Percentiles rank a stretch among this genome's conserved stretches.
Evolutionary conservation across 2,797 vertebrate genomes (phyloP).

Genomic region (Catamblyrhynchus diadema): DNA sequence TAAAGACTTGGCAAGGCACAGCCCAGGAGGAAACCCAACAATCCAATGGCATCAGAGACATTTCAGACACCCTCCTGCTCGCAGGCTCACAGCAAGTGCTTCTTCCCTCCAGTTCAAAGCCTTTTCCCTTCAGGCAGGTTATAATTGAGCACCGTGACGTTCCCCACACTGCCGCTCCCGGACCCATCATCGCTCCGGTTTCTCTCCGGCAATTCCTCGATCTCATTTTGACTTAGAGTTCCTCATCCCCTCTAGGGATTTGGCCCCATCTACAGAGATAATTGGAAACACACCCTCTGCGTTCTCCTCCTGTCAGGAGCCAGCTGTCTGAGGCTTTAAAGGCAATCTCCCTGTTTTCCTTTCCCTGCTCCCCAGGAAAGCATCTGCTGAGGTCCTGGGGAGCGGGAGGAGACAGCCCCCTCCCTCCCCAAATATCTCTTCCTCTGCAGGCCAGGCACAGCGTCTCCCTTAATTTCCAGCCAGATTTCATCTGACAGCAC

Average conservation of each 20-base stretch:
- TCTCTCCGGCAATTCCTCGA: slow-evolving; percentile 5
- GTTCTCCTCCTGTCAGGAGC: slow-evolving; percentile 42
- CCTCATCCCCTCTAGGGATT: slow-evolving; percentile 26
- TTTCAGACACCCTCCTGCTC: neutral
- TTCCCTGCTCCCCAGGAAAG: neutral
- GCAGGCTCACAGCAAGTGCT: neutral
- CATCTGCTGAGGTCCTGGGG: neutral
- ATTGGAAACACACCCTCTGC: slow-evolving; percentile 50
- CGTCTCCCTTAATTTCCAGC: slow-evolving; percentile 21
- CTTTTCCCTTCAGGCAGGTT: slow-evolving; percentile 48
- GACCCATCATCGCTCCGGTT: neutral
- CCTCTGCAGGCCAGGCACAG: neutral
- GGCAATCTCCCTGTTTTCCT: neutral
- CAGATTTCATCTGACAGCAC: neutral
- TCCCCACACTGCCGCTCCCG: neutral
- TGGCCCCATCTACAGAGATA: slow-evolving; percentile 55
- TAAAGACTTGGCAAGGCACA: neutral
- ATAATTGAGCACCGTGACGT: neutral
- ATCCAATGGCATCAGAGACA: neutral
- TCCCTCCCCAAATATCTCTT: neutral
- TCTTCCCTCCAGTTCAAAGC: slow-evolving; percentile 48
- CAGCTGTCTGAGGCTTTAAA: slow-evolving; percentile 33
- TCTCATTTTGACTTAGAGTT: slow-evolving; percentile 37
- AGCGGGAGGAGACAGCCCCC: neutral
- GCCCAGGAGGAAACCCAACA: neutral